Evolutionary conservation across 2,113 vertebrate genomes (phyloP).

Genomic region (Syrmaticus mikado): DNA sequence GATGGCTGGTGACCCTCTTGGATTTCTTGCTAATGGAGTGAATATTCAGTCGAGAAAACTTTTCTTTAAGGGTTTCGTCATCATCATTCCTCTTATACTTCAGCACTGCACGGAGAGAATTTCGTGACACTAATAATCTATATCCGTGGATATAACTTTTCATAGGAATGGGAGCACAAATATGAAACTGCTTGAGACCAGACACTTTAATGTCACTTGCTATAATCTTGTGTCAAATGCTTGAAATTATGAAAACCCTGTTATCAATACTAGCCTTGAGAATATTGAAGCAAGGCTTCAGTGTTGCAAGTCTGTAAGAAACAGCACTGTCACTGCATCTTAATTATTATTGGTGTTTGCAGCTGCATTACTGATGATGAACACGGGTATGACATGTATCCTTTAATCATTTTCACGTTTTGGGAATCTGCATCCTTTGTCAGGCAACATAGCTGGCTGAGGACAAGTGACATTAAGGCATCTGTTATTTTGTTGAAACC

Average conservation of each 20-base stretch:
- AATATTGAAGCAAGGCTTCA: not conserved
- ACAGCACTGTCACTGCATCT: not conserved
- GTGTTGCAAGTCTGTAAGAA: not conserved
- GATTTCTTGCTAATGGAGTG: constrained; percentile 98
- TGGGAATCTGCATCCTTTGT: not conserved
- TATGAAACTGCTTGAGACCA: constrained; percentile 20
- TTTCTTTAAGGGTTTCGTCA: constrained; percentile 91
- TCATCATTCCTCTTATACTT: constrained; percentile 95
- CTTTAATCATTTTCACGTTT: not conserved
- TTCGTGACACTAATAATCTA: not conserved
- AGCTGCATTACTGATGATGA: not conserved
- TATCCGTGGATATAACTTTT: not conserved
- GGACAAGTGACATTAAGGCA: not conserved
- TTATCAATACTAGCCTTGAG: not conserved
- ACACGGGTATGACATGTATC: not conserved
- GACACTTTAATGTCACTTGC: constrained; percentile 17
- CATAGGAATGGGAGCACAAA: not conserved
- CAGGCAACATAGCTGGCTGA: not conserved
- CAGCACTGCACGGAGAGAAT: constrained; percentile 84
- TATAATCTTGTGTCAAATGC: constrained; percentile 35
- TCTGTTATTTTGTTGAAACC: not conserved
- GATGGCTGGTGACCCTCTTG: constrained; percentile 92
- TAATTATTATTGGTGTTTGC: constrained; percentile 28
- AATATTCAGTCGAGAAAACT: constrained; percentile 91
- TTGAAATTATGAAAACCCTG: constrained; percentile 25